Percentiles rank a stretch among this genome's conserved stretches.
Conservation (phyloP, 2,797 vertebrate species). For the Gastrophryne carolinensis region DNA sequence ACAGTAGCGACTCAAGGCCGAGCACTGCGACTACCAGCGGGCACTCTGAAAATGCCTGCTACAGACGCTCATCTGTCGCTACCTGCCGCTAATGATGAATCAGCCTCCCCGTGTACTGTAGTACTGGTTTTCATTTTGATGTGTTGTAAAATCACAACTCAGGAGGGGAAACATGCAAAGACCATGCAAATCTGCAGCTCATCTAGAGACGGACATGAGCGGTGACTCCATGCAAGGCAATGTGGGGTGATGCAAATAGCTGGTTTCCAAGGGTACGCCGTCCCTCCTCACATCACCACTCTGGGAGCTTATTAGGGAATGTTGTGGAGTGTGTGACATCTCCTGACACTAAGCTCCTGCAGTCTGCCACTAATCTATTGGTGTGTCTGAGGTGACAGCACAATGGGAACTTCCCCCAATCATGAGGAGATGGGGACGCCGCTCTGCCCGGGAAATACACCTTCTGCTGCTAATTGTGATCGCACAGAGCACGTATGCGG, state of each 20-base stretch:
- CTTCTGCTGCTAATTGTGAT: not conserved
- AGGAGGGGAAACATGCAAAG: not conserved
- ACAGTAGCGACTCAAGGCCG: no score
- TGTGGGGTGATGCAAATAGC: conserved; percentile 19
- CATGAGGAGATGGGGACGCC: not conserved
- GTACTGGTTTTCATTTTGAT: no score
- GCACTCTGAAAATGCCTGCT: no score
- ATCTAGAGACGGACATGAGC: not conserved
- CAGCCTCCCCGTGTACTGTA: no score
- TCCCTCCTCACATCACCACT: not conserved
- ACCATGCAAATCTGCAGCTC: conserved; percentile 7
- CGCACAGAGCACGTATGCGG: not conserved
- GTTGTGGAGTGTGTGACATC: not conserved
- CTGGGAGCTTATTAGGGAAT: not conserved
- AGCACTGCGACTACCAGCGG: no score
- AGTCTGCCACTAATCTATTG: not conserved
- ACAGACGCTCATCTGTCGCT: no score
- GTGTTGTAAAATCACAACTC: no score
- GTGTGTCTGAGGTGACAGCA: not conserved
- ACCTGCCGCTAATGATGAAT: no score
- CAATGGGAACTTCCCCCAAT: not conserved
- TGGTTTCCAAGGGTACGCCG: not conserved
- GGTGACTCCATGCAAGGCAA: conserved; percentile 19
- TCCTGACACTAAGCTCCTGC: not conserved
- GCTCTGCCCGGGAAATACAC: not conserved